Percentiles rank a stretch among this genome's conserved stretches.
Evolutionary conservation across 2,888 invertebrate genomes (phyloP).

Genomic region (Chironomus tentans): DNA sequence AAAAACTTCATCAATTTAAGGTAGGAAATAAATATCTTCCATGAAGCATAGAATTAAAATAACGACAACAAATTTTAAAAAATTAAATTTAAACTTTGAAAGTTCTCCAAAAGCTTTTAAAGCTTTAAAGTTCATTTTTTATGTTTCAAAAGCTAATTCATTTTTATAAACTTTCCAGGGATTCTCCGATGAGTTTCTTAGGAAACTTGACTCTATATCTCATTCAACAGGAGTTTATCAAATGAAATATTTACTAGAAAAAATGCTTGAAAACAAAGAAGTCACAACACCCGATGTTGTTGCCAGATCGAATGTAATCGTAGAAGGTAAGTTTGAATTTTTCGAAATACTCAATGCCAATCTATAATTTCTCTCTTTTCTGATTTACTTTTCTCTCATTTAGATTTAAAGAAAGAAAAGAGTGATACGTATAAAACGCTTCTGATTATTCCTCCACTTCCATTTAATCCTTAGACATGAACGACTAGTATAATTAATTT

Average conservation of each 20-base stretch:
- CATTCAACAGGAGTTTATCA: conserved; percentile 38
- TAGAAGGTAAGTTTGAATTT: conserved; percentile 34
- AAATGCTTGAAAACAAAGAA: conserved; percentile 38
- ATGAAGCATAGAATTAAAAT: too few species aligned
- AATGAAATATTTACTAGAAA: conserved; percentile 37
- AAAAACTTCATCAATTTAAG: conserved; percentile 39
- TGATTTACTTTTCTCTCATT: conserved; percentile 15
- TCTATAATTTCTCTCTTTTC: not conserved
- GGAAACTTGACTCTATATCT: conserved; percentile 36
- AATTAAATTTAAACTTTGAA: not conserved
- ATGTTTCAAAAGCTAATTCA: too few species aligned
- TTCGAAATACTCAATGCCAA: too few species aligned
- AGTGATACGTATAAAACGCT: conserved; percentile 37
- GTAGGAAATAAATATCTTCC: conserved; percentile 21
- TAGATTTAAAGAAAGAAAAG: conserved; percentile 31
- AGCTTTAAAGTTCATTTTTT: not conserved
- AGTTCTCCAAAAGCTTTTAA: too few species aligned
- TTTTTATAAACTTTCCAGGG: conserved; percentile 30
- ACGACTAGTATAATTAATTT: too few species aligned
- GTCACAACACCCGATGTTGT: conserved; percentile 39
- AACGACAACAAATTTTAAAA: too few species aligned
- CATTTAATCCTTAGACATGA: conserved; percentile 34
- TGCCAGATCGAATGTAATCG: conserved; percentile 36
- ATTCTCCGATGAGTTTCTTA: conserved; percentile 37
- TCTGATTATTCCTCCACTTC: conserved; percentile 38